Evolutionary conservation across 2,797 vertebrate genomes (phyloP), one percentile per base, ranked within the genome.

Genomic region (Syndactyla subalaris): DNA sequence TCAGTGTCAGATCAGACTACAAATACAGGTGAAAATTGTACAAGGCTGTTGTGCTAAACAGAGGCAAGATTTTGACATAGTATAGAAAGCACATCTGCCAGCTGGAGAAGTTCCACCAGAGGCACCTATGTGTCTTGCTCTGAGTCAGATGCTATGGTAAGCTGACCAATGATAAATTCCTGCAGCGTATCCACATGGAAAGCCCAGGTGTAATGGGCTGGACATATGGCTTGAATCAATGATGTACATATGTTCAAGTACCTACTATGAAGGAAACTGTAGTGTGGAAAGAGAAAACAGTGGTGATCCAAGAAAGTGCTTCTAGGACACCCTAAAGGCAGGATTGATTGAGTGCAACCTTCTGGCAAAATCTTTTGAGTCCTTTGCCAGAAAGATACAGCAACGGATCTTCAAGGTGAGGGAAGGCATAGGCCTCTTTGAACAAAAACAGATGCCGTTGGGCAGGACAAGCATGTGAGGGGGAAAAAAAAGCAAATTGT

Each of bases 261-360:
- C 89, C 95, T 95, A 88, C 90, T 95, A 90, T 73, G 80, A 73
- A 86, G 85, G 48, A 83, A 90, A 95, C 73, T 73, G 83, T 85
- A 97, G 94, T 78, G 90, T 93, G 83, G 93, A 95, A 95, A 96
- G 58, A 97, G 94, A 93, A 96, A 96, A 76, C 66, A 84, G 34
- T 57, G 93, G 66, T 78, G 85, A 97, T 95, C 83, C 95, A 95
- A 95, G 94, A 96, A 95, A 96, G 73, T 1, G 0, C 88, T 97
- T 92, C 93, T 95, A 95, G 95, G 92, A 95, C 90, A 96, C 85
- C 92, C 94, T 92, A 94, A 96, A 95, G 94, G 92, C 90, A 97
- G 94, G 83, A 97, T 97, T 97, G 95, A 95, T 97, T 96, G 94
- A 97, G 95, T 96, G 93, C 83, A 96, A 95, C 73, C 96, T 95